Evolutionary conservation across 2,797 vertebrate species (phyloP).

Genomic region (Prionace glauca): DNA sequence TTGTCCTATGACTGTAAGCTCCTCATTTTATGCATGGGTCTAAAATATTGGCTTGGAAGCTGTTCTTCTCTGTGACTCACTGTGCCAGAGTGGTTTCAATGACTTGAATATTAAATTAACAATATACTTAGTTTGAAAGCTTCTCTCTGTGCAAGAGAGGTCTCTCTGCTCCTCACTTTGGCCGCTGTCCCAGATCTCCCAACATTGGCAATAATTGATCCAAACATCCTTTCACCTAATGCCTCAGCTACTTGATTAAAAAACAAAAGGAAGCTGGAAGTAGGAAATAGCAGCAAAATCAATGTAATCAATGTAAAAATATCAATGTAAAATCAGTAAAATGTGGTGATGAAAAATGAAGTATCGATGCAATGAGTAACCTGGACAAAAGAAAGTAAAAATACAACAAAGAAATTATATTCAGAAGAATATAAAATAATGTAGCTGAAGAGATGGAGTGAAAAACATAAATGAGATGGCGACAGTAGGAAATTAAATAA

Average conservation of each 20-base stretch:
- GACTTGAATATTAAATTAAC: conserved; percentile 10
- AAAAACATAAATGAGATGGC: neutral
- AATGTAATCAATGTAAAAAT: too few relatives aligned
- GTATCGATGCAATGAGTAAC: neutral
- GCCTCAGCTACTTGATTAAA: neutral
- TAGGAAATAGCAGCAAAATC: neutral
- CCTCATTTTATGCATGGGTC: neutral
- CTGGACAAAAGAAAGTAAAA: neutral
- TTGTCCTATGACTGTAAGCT: neutral
- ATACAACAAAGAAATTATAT: neutral
- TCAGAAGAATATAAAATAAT: neutral
- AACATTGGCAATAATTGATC: conserved; percentile 11
- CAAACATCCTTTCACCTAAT: conserved; percentile 26
- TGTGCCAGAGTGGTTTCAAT: neutral
- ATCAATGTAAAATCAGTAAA: neutral
- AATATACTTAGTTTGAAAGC: conserved; percentile 15
- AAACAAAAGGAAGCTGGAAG: neutral
- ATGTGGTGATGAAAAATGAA: neutral
- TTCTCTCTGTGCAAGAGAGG: neutral
- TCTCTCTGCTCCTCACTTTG: neutral
- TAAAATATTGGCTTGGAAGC: neutral
- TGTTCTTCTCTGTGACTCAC: neutral
- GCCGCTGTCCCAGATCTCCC: conserved; percentile 12
- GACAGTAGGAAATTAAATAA: neutral
- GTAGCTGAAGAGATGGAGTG: neutral